Evolutionary conservation across 1,140 invertebrate genomes (phyloP), one percentile per base, ranked within the genome.

Genomic region (Aphelenchoides fujianensis): DNA sequence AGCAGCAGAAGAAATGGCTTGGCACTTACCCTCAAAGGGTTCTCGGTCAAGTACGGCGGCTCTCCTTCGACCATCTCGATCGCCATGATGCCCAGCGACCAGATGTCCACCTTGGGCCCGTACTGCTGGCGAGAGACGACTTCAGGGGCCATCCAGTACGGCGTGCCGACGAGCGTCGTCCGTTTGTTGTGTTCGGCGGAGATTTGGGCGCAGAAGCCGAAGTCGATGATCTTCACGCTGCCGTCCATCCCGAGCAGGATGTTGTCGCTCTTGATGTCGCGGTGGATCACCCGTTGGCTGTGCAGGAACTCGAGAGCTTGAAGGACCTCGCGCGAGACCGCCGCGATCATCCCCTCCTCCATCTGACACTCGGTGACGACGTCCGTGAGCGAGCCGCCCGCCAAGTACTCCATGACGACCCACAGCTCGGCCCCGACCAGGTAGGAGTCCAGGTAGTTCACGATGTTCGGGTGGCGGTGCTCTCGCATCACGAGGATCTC

Each of bases 341-440:
- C 94, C 0, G 96, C 94, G 74, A 98, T 99, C 86, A 98, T 96
- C n/a, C 75, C 95, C 86, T 99, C 97, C 85, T 98, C 95, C 96
- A 99, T 98, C 86, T 94, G 97, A 27, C 95, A 98, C 87, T 97
- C 96, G n/a, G 95, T 98, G 27, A 99, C 97, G 59, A 99, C 95
- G 87, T 99, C 96, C 1, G 96, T 98, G 66, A 98, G 88, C 28
- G 94, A 95, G 48, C 96, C 97, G 63, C 96, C 97, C 23, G 95
- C 93, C 74, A 98, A 88, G 88, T 98, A 98, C 86, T 99, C 96
- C 96, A 98, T 99, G 23, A 98, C 94, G 69, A 91, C 94, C 93
- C 93, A 97, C 1, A 98, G 87, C 85, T 96, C 92, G 77, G 97
- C 95, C 30, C 91, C 92, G 64, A 98, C 95, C 76, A 99, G 88